Percentiles rank a stretch among this genome's conserved stretches.
These are phyloP conservation scores for Mugil cephalus DNA, from an alignment of 2,113 vertebrate genomes.

Conservation along the genomic window DNA sequence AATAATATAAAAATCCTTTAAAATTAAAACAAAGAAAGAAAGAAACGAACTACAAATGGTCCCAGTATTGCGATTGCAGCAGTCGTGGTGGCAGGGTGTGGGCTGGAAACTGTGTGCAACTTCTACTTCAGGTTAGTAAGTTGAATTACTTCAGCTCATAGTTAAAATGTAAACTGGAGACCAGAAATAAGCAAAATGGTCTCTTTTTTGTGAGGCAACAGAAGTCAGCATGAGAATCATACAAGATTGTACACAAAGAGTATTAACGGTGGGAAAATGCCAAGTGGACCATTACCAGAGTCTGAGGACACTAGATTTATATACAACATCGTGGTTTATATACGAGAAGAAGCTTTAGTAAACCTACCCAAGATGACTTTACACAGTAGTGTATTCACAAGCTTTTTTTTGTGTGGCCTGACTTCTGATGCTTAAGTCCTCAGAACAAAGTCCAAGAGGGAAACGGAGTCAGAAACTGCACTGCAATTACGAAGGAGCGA, in stretches of 20 bases:
- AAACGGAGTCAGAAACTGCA: slow-evolving; percentile 34
- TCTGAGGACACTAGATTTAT: not conserved
- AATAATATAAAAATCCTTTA: slow-evolving; percentile 26
- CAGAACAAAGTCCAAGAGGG: slow-evolving; percentile 31
- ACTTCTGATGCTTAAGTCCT: slow-evolving; percentile 28
- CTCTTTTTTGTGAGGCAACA: slow-evolving; percentile 15
- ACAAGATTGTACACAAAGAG: not conserved
- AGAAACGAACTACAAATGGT: slow-evolving; percentile 74
- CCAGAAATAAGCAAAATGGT: not conserved
- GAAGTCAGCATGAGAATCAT: slow-evolving; percentile 4
- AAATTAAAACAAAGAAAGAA: slow-evolving; percentile 28
- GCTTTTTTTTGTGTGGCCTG: slow-evolving; percentile 8
- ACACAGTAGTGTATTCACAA: slow-evolving; percentile 19
- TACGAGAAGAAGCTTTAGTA: slow-evolving; percentile 1
- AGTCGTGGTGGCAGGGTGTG: slow-evolving; percentile 49
- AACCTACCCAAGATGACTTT: not conserved
- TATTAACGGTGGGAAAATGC: not conserved
- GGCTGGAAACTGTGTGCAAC: slow-evolving; percentile 38
- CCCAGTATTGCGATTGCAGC: slow-evolving; percentile 67
- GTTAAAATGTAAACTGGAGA: slow-evolving; percentile 41
- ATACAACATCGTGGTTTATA: slow-evolving; percentile 1
- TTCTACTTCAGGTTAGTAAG: slow-evolving; percentile 36
- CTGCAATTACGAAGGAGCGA: slow-evolving; percentile 26
- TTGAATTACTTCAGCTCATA: slow-evolving; percentile 31
- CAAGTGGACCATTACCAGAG: not conserved